phyloP scores from a whole-genome alignment of 2,888 invertebrate species.

The Labia minor region DNA sequence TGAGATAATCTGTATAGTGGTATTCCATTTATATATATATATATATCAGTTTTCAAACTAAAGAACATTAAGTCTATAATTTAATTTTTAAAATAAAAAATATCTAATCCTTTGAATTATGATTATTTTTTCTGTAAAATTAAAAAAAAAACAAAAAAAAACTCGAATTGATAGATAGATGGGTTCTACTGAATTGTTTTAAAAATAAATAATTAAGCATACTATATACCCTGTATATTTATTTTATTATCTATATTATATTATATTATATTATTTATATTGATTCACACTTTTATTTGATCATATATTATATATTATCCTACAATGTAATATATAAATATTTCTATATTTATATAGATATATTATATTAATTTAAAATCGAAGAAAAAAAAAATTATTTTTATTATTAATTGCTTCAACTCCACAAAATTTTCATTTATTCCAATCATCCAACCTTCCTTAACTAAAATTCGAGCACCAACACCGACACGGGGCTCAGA shows the following conservation, averaged over 20 bases:
- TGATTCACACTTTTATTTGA: neutral
- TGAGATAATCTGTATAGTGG: too few species aligned
- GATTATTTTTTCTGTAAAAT: too few species aligned
- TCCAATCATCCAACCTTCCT: neutral
- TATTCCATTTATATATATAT: too few species aligned
- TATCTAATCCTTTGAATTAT: too few species aligned
- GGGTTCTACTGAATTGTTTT: neutral
- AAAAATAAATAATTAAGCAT: neutral
- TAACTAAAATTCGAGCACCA: neutral
- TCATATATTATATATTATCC: neutral
- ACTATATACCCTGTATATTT: neutral
- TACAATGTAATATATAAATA: neutral
- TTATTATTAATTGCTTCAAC: constrained; percentile 3
- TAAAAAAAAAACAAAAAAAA: too few species aligned
- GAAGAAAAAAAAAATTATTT: constrained; percentile 1
- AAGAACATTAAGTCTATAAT: too few species aligned
- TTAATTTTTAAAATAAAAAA: too few species aligned
- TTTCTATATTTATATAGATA: neutral
- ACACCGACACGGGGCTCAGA: neutral
- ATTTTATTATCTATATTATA: neutral
- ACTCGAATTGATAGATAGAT: too few species aligned
- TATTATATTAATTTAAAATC: constrained; percentile 9
- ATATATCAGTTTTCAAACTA: too few species aligned
- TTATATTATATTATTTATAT: too few species aligned
- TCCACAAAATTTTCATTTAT: neutral